These are phyloP conservation scores for Ispidina lecontei DNA, from an alignment of 2,797 vertebrate species.

Conservation along the genomic window DNA sequence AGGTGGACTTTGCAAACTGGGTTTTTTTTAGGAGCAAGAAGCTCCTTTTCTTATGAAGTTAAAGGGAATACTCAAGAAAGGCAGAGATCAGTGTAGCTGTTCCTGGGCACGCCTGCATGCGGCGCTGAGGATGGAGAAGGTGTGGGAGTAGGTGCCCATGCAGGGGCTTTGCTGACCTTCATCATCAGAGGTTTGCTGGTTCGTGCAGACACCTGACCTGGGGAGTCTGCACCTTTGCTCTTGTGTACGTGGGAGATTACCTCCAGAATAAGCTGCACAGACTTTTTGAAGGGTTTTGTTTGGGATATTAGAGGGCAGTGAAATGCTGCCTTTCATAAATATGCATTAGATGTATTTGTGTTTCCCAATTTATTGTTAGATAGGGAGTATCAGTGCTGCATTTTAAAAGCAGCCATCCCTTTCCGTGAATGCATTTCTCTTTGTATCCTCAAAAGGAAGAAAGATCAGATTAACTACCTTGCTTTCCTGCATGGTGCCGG, in stretches of 20 bases:
- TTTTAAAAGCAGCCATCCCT: conserved; percentile 1
- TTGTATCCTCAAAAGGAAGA: not conserved
- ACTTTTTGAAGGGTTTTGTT: not conserved
- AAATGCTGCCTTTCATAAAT: not conserved
- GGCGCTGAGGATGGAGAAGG: fast-evolving
- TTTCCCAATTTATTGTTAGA: not conserved
- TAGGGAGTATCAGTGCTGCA: not conserved
- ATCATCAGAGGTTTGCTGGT: not conserved
- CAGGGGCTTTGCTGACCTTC: not conserved
- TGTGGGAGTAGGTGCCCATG: not conserved
- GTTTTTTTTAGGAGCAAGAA: not conserved
- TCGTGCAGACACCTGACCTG: fast-evolving
- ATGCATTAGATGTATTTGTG: not conserved
- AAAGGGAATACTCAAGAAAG: not conserved
- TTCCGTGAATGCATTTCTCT: not conserved
- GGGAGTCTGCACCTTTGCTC: not conserved
- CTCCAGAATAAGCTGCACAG: not conserved
- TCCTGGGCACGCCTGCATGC: fast-evolving
- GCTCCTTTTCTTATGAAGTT: not conserved
- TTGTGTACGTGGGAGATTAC: fast-evolving
- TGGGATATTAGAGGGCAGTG: not conserved
- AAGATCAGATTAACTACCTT: not conserved
- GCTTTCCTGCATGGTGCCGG: not conserved
- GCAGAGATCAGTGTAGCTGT: not conserved
- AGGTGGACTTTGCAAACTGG: not conserved